Base-by-base conservation (phyloP, 2,797 vertebrate species). In the Mus minutoides region DNA sequence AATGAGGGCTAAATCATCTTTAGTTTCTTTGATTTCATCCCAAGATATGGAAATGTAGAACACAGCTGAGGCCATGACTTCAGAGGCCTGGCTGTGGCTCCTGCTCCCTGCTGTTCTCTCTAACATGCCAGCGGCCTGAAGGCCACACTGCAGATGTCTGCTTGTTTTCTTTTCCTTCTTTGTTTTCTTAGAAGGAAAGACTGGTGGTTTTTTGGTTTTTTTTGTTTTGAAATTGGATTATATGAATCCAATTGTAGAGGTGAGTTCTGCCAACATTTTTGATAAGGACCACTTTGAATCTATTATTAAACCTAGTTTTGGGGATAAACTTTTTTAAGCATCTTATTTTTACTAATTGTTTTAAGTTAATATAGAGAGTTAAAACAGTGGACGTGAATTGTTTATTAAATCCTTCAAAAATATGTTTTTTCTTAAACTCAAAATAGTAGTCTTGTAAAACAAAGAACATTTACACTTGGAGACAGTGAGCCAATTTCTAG, bases 401-500 rank as follows among this genome's bases (percentile, higher is more conserved):
- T 94, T 90, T 52, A 73, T 52, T 52, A 60, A 78, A 85, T 90
- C 17, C 82, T 69, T 4, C 78, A 34, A 94, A 91, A 91, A 75
- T 94, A 46, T 31, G 37, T 94, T 94, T 96, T 96, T 78, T 86
- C 46, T 90, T 95, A 58, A 90, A 92, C 34, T 88, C 46, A 46
- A 62, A 92, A 17, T 92, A 54, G 14, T 89, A 94, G 88, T 91
- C 77, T 92, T 94, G 5, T 49, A 26, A 46, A 96, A 83, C 19
- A 75, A 91, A 96, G 90, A 94, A 73, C 22, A 84, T 91, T 96
- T 93, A 17, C 90, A 73, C 88, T 96, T 97, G 46, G 60, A 94
- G 80, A 91, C 24, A 88, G n/a, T 75, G 56, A 93, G 43, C 84
- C 67, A 92, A 75, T 93, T 94, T 93, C 76, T 94, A 95, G 97